These are phyloP conservation scores for Amphimallon solstitiale DNA, from an alignment of 2,888 invertebrate genomes.

Conservation along the genomic window DNA sequence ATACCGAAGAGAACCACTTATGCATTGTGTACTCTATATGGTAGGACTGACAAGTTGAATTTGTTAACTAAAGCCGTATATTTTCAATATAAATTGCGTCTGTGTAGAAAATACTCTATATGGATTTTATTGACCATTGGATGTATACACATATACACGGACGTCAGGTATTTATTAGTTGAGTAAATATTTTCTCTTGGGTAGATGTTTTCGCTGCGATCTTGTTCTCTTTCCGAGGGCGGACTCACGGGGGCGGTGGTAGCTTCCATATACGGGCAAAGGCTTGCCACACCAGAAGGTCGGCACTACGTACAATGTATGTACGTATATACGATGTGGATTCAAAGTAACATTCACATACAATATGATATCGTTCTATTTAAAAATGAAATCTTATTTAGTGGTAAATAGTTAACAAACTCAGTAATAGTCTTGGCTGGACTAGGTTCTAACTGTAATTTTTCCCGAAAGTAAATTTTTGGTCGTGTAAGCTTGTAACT, in stretches of 20 bases:
- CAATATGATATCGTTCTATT: not conserved
- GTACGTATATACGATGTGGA: conserved; percentile 14
- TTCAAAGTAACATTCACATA: conserved; percentile 1
- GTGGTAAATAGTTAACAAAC: too few relatives aligned
- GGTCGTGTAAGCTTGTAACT: too few relatives aligned
- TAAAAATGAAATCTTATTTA: too few relatives aligned
- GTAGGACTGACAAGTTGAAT: conserved; percentile 32
- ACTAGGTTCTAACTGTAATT: too few relatives aligned
- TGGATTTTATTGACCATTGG: conserved; percentile 42
- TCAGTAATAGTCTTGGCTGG: too few relatives aligned
- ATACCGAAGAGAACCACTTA: not conserved
- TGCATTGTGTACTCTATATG: conserved; percentile 32
- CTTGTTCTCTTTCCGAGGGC: conserved; percentile 51
- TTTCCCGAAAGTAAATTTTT: too few relatives aligned
- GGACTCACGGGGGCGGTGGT: conserved; percentile 59
- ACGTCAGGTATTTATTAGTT: conserved; percentile 39
- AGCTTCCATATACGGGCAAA: conserved; percentile 58
- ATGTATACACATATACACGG: conserved; percentile 34
- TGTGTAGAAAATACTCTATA: conserved; percentile 38
- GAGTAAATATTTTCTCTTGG: conserved; percentile 41
- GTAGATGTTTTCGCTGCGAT: conserved; percentile 47
- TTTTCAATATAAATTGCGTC: conserved; percentile 37
- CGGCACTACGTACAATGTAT: conserved; percentile 33
- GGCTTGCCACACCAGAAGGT: conserved; percentile 55
- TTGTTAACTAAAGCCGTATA: conserved; percentile 35